Conservation (phyloP, 2,797 vertebrate species). For the Gallirallus australis region DNA sequence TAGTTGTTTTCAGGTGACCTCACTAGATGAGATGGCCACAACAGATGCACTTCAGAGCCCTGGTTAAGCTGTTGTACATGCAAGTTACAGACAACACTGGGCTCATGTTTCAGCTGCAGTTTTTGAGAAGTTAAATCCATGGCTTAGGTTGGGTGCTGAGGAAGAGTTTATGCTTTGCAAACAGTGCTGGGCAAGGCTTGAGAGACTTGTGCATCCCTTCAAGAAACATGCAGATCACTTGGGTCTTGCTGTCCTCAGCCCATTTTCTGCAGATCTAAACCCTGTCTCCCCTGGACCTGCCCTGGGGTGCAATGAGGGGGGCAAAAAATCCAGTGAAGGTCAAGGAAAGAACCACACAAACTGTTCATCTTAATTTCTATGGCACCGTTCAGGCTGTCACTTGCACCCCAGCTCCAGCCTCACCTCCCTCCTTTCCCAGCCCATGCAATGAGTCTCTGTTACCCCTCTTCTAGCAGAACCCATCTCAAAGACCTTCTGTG, state of each 20-base stretch:
- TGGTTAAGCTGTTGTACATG: neutral
- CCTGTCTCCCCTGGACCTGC: neutral
- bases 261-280: neutral
- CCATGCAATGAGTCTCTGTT: no score
- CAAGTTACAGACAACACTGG: neutral
- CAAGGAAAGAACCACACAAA: neutral
- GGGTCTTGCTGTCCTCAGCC: neutral
- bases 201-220: neutral
- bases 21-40: neutral
- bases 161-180: neutral
- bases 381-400: neutral
- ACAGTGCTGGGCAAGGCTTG: neutral
- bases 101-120: neutral
- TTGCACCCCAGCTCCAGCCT: neutral
- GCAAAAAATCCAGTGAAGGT: neutral
- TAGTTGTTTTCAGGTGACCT: neutral
- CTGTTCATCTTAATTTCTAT: neutral
- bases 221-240: neutral
- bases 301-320: accelerated
- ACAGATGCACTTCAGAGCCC: neutral
- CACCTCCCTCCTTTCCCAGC: no score
- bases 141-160: neutral
- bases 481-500: no score
- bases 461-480: neutral
- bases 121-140: neutral